These are phyloP conservation scores for Brachylomia viminalis DNA, from an alignment of 2,888 invertebrate genomes.

Conservation along the genomic window DNA sequence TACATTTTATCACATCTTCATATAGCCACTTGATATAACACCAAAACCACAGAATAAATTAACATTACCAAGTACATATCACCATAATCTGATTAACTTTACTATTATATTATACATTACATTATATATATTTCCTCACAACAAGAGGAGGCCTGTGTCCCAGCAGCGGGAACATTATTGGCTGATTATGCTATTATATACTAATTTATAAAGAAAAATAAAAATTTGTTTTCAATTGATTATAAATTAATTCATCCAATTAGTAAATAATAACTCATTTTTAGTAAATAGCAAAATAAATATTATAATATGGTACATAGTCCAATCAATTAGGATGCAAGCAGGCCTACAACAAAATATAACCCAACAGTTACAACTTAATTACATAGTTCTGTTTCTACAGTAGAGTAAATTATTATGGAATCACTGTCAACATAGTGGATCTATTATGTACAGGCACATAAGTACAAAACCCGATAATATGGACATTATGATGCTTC, in stretches of 20 bases:
- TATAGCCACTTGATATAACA: slow-evolving; percentile 29
- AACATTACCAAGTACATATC: slow-evolving; percentile 49
- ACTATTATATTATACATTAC: slow-evolving; percentile 15
- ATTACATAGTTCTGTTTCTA: slow-evolving; percentile 2
- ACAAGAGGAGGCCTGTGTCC: too few species aligned
- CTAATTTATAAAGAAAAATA: slow-evolving; percentile 11
- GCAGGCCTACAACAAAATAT: not conserved
- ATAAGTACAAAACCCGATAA: slow-evolving; percentile 64
- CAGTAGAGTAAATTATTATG: slow-evolving; percentile 5
- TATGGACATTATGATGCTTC: slow-evolving; percentile 8
- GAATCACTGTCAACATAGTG: slow-evolving; percentile 15
- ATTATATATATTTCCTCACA: too few species aligned
- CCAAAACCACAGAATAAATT: slow-evolving; percentile 48
- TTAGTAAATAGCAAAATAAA: slow-evolving; percentile 1
- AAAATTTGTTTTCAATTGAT: slow-evolving; percentile 11
- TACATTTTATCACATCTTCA: slow-evolving; percentile 39
- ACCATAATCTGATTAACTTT: slow-evolving; percentile 37
- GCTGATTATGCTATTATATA: too few species aligned
- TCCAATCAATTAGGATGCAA: not conserved
- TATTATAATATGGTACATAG: slow-evolving; percentile 7
- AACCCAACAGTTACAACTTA: not conserved
- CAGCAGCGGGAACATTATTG: too few species aligned
- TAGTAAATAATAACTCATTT: slow-evolving; percentile 33
- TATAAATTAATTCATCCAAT: slow-evolving; percentile 19
- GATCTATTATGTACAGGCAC: slow-evolving; percentile 34